Evolutionary conservation across 2,113 vertebrate species (phyloP), one percentile per base, ranked within the genome.

Genomic region (Myxocyprinus asiaticus): DNA sequence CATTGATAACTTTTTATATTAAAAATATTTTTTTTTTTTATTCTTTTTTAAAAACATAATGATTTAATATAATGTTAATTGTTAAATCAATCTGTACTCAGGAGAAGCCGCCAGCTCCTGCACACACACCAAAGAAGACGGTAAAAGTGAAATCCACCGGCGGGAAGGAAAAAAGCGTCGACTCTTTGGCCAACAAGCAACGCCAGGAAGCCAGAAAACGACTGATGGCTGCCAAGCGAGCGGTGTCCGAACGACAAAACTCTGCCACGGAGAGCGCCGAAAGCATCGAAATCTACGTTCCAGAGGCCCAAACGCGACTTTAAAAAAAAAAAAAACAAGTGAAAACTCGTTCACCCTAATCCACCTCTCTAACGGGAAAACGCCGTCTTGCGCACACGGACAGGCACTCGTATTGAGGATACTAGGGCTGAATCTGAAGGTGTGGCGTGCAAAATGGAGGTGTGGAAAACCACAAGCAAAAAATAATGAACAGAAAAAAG

Each of bases 271-370:
- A 99, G 91, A 99, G 98, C 0, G 96, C 97, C 0, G 98, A 99
- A 90, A 99, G 97, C 93, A 99, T 99, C 15, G 97, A 99, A 93
- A 99, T 99, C 91, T 99, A 99, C 15, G 97, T 99, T 61, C 98
- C 98, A 0, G 98, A 99, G 92, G 98, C 98, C 76, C 98, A 99
- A 90, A 94, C 93, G 67, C 92, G 93, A 83, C 93, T 94, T 85
- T 94, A 91, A 94, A 87, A 84, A 72, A 0, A 33, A 12, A 12
- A 3, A 9, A 51, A 48, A 64, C 56, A 69, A 67, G 22, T 58
- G n/a, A 15, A 61, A 66, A 61, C 59, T 1, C 15, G 33, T 33
- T 9, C 67, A 72, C 64, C 56, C 10, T 43, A 17, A 45, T 51
- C 11, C 10, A 48, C 64, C 63, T 74, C 61, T 14, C 10, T 0